Conservation (phyloP, 2,113 vertebrate genomes). For the Anseranas semipalmata region DNA sequence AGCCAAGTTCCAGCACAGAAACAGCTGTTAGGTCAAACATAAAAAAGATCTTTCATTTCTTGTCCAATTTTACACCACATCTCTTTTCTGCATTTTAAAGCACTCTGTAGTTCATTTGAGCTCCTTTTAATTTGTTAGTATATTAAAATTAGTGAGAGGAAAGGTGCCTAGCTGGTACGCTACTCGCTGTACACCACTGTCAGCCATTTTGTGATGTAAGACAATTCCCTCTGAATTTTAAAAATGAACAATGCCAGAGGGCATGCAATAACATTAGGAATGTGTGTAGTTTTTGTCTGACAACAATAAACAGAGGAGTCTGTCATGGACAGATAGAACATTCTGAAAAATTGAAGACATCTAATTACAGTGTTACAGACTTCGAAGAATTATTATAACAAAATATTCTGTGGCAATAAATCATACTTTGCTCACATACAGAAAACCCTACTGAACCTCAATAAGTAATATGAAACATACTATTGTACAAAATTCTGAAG, state of each 20-base stretch:
- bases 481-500: background rate
- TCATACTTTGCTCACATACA: background rate
- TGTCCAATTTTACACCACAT: background rate
- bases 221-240: background rate
- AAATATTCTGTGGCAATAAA: background rate
- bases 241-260: background rate
- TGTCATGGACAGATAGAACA: background rate
- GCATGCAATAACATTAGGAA: background rate
- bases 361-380: background rate
- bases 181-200: too few relatives aligned
- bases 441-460: background rate
- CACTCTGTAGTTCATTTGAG: background rate
- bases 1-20: background rate
- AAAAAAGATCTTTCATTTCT: background rate
- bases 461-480: background rate
- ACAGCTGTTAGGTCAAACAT: background rate
- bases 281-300: background rate
- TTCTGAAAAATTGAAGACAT: background rate
- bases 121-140: background rate
- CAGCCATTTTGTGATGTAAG: fast-evolving
- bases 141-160: background rate
- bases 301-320: background rate
- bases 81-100: background rate
- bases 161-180: background rate
- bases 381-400: background rate